Percentiles rank a stretch among this genome's conserved stretches.
These are phyloP conservation scores for Coecobrya sp. DNA, from an alignment of 2,888 invertebrate genomes.

Conservation along the genomic window DNA sequence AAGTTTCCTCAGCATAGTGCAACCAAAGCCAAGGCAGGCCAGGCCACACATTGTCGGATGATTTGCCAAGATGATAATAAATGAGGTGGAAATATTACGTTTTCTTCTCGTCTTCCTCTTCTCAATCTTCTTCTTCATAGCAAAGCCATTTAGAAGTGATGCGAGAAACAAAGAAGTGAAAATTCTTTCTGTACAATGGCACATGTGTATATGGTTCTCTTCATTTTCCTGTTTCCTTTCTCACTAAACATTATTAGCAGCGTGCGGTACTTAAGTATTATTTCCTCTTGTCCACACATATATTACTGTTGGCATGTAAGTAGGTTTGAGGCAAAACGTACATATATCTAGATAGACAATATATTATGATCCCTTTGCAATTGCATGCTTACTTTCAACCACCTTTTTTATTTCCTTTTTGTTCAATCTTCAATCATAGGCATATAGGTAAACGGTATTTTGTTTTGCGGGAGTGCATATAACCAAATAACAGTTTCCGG, in stretches of 20 bases:
- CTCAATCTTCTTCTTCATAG: neutral
- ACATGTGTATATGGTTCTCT: neutral
- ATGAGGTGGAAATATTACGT: slow-evolving; percentile 80
- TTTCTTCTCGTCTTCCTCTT: slow-evolving; percentile 47
- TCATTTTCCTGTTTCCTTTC: neutral
- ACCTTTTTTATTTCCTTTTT: slow-evolving; percentile 35
- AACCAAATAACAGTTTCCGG: slow-evolving; percentile 16
- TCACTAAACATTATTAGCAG: neutral
- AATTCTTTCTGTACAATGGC: neutral
- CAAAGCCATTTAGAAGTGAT: slow-evolving; percentile 27
- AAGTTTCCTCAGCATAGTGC: neutral
- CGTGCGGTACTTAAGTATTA: neutral
- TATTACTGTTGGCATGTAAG: neutral
- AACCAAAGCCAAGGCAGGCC: slow-evolving; percentile 3
- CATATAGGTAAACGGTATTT: neutral
- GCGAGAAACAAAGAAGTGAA: slow-evolving; percentile 50
- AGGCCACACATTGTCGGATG: slow-evolving; percentile 63
- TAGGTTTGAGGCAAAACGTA: neutral
- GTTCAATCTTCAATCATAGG: neutral
- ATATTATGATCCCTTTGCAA: neutral
- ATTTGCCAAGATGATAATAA: slow-evolving; percentile 80
- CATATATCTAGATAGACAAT: neutral
- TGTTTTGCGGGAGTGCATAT: neutral
- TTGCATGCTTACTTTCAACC: neutral
- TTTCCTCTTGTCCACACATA: neutral